Evolutionary conservation across 2,888 invertebrate species (phyloP), one percentile per base, ranked within the genome.

Genomic region (Folsomia manolachei): DNA sequence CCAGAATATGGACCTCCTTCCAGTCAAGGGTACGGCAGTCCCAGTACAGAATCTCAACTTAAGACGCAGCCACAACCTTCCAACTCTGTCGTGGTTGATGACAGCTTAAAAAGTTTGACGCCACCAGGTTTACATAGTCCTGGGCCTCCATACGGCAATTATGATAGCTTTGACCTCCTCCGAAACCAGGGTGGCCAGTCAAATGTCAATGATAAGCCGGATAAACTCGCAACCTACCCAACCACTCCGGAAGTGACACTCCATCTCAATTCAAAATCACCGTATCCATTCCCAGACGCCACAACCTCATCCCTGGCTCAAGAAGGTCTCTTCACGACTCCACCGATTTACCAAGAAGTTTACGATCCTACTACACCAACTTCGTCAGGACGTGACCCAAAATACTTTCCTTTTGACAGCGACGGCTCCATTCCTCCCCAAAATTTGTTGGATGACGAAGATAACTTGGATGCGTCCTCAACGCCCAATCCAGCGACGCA

Each of bases 91-190:
- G 14, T 39, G 4, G 18, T 62, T 18, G 24, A 62, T 24, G 62
- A 62, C 24, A 25, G 62, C 4, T 21, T 9, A 14, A 24, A 19
- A 2, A 1, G 7, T 7, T 23, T 62, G 14, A 9, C 23, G 23
- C 52, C 71, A 19, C 71, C 71, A 14, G 51, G 60, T n/a, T 21
- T n/a, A 21, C 69, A 39, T 21, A 27, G 56, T 27, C 21, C 27
- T 9, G 9, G 26, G 56, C 63, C 53, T 7, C 61, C 65, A 1
- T 39, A 9, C 39, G 56, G 27, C 21, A 69, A 69, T 70, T 72
- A 69, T 27, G 72, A 72, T 23, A 72, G 69, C 21, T 72, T 72
- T 19, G 63, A 69, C n/a, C 60, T 65, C 27, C 65, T 72, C 27
- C 39, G 39, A 39, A 39, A 4, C 14, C 1, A 27, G 53, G 63